Base-by-base conservation (phyloP, 2,888 invertebrate genomes). In the Ormyrus nitidulus region DNA sequence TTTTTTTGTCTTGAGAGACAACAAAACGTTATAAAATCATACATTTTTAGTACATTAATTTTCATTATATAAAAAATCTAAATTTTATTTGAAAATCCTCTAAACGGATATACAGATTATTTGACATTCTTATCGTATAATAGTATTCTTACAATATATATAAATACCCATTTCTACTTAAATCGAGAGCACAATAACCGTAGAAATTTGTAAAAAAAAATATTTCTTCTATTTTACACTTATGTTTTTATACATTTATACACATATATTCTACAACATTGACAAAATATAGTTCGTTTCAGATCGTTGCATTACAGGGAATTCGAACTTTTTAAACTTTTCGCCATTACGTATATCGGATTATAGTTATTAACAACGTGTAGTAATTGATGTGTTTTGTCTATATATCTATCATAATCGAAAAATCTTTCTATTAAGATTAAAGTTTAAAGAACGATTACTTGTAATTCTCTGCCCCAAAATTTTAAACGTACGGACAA, bases 201-300 rank as follows among this genome's bases (percentile, higher is more conserved):
- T 79, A 79, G 10, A 80, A 80, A 80, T 68, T 72, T 11, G 56
- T 80, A 80, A 72, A 80, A 76, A 34, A 76, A 73, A 73, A 72
- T 73, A 79, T 73, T 61, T 66, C 11, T 59, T 72, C 56, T 66
- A 48, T 46, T 13, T 76, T 68, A 61, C 54, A 9, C 13, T 66
- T 59, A 76, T 34, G 66, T 49, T 44, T 48, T 34, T 74, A 79
- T 73, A 69, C 64, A 74, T 34, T 59, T 59, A 75, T 65, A 69
- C 65, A 75, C 54, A 68, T 49, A 56, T 44, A 79, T 56, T 73
- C 48, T 69, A 62, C 62, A 48, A 73, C 19, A 61, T 61, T 46
- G 48, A 62, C 66, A 78, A 72, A 65, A 72, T 77, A 59, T 69
- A 58, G 19, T 76, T 34, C 64, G 53, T 53, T 66, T 66, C 59